Evolutionary conservation across 2,113 vertebrate species (phyloP), one percentile per base, ranked within the genome.

Genomic region (Chlorodrepanis virens): DNA sequence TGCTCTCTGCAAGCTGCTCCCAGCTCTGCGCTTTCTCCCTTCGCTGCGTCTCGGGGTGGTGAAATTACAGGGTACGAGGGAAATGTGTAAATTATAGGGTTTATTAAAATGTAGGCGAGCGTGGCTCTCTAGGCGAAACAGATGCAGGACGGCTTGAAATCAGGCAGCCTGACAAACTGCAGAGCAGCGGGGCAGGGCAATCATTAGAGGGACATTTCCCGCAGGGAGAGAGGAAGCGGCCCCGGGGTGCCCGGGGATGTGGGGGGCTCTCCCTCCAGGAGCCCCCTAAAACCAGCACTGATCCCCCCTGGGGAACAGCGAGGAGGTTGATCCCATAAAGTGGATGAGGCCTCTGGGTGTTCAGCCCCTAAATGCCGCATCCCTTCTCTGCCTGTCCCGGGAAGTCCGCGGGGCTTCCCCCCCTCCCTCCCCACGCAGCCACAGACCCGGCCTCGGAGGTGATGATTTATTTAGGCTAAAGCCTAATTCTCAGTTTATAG

Each of bases 81-180:
- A 97, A 98, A 98, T 96, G 97, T 98, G 97, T 96, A 97, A 97
- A 97, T 97, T 97, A 97, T 74, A 95, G 96, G 95, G 96, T 97
- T 96, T 94, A 96, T 93, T 97, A 97, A 96, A 96, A 94, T 0
- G 93, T 18, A 95, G 94, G 93, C 68, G 65, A 97, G 88, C n/a
- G 56, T 3, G 5, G 88, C 94, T 96, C 93, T 96, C 88, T n/a
- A 92, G 93, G 93, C 90, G 6, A 90, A 97, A 95, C 96, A 96
- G 94, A 97, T 96, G 96, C 88, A 89, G 83, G 83, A 94, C 35
- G 92, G 92, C 88, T 94, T 33, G 49, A 86, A 96, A 88, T 93
- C 90, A 90, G 95, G 64, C 75, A 1, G 80, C 15, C 93, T 97
- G 96, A 96, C 96, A 59, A 95, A 96, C 71, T 95, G 96, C 96